Evolutionary conservation across 2,797 vertebrate genomes (phyloP), one percentile per base, ranked within the genome.

Genomic region (Nyctalus aviator): DNA sequence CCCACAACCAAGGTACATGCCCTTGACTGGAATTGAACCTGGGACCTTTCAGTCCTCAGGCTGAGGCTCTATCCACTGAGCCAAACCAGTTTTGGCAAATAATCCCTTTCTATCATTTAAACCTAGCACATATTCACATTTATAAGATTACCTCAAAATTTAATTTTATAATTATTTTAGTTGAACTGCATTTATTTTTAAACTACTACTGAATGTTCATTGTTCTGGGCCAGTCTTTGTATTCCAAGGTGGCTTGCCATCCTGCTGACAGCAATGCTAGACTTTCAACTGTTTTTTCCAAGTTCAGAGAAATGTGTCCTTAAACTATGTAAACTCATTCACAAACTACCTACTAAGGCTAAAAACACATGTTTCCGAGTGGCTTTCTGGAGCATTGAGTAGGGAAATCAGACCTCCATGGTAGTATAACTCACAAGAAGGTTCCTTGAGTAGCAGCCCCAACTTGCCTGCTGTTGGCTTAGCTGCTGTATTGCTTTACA

Each of bases 91-190:
- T 41, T 41, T 1, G 37, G 37, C 37, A 41, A 89, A 84, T 3
- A 89, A 83, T 77, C 59, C 35, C 53, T 75, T 93, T 59, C 8
- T 76, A 57, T 95, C 53, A 93, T 84, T 68, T 96, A 94, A 95
- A 84, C 11, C 10, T 66, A 90, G 21, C 35, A 17, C 21, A 44
- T 75, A 73, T 73, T 78, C 66, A 87, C 41, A 68, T 84, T 72
- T 92, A 55, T 30, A 92, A 87, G 75, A 75, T 55, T 85, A 23
- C 3, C 15, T 92, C 77, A 90, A 77, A 72, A 18, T 57, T 82
- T 91, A 78, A 81, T 69, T 69, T 59, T 89, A 17, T 44, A 86
- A 71, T 90, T 82, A 75, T 59, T 93, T 94, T 84, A 83, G 44
- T 53, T 82, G 13, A 94, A 91, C 53, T 66, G n/a, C 21, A 86